Conservation (phyloP, 2,113 vertebrate species). For the Carettochelys insculpta region DNA sequence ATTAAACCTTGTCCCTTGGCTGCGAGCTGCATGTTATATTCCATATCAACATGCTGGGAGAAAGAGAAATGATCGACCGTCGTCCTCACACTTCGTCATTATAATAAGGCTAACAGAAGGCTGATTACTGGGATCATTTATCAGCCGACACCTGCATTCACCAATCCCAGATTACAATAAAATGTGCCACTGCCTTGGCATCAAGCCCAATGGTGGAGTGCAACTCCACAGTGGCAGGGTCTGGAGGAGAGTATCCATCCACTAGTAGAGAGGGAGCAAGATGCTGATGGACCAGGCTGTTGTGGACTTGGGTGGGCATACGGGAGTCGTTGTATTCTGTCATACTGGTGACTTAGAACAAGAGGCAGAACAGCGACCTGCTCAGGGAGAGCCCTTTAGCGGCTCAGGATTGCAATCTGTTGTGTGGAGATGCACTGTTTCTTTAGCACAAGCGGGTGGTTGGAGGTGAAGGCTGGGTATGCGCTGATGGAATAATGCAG, state of each 20-base stretch:
- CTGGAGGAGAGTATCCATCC: not conserved
- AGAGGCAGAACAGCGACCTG: not conserved
- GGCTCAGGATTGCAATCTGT: not conserved
- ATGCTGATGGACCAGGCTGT: not conserved
- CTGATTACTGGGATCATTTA: not conserved
- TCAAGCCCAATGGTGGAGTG: not conserved
- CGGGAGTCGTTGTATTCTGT: not conserved
- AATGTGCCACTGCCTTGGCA: not conserved
- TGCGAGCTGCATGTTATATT: not conserved
- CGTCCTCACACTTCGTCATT: not conserved
- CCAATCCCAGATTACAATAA: not conserved
- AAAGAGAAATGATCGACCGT: not conserved
- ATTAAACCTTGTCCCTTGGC: not conserved
- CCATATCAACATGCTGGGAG: not conserved
- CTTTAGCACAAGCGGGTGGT: not conserved
- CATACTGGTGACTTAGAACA: not conserved
- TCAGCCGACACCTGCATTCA: no score
- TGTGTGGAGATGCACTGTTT: not conserved
- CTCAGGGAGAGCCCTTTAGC: not conserved
- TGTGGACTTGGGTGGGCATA: not conserved
- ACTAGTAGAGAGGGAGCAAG: no score
- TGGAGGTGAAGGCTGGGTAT: not conserved
- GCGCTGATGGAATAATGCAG: no score
- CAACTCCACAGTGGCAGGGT: not conserved
- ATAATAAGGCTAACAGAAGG: not conserved